Conservation (phyloP, 2,113 vertebrate species). For the Trinectes maculatus region DNA sequence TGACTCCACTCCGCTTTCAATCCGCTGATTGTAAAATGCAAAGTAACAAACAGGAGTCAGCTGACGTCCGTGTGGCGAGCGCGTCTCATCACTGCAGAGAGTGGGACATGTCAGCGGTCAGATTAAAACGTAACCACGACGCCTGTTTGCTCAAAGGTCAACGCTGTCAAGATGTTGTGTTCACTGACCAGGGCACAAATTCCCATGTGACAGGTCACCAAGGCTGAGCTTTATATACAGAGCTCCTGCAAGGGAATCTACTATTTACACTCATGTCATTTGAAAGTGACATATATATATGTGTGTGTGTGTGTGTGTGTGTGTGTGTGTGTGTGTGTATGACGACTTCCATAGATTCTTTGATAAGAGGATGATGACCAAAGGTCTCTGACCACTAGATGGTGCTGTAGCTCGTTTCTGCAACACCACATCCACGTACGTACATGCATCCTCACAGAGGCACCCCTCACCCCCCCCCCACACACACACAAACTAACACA, state of each 20-base stretch:
- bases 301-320: no score
- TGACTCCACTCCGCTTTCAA: no score
- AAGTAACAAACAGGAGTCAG: neutral
- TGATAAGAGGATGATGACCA: no score
- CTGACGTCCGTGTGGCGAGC: neutral
- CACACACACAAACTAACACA: neutral
- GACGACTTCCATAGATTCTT: no score
- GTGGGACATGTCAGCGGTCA: no score
- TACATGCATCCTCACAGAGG: neutral
- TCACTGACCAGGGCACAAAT: neutral
- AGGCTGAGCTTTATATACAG: neutral
- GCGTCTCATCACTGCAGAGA: no score
- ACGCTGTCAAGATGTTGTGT: neutral
- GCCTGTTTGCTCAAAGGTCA: neutral
- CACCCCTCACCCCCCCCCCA: neutral
- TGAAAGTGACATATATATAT: neutral
- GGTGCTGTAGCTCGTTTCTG: constrained; percentile 41
- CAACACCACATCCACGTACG: neutral
- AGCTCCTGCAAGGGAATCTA: neutral
- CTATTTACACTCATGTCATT: neutral
- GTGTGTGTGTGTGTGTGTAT: no score
- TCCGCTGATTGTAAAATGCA: neutral
- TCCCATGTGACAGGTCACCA: neutral
- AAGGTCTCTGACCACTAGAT: constrained; percentile 46
- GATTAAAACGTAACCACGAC: neutral